Evolutionary conservation across 2,888 invertebrate genomes (phyloP), one percentile per base, ranked within the genome.

Genomic region (Hydroisotoma schaefferi): DNA sequence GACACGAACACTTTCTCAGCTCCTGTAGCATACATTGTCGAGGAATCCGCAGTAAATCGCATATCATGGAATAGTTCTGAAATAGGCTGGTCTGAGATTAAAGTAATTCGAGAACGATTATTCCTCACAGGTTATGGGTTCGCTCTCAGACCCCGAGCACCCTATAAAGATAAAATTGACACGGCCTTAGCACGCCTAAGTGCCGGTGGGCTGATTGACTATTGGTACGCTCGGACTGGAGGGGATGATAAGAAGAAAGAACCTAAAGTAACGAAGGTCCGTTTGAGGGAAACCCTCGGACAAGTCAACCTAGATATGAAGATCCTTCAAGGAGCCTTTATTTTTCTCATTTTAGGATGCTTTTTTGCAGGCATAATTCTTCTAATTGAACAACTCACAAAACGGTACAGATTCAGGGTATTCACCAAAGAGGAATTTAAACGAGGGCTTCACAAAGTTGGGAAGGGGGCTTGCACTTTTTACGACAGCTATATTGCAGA

Each of bases 321-420:
- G 38, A 57, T 70, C 2, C 44, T 70, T 4, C 65, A 66, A 37
- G 70, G 70, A 6, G 70, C 70, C 25, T 70, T 70, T 49, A 61
- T 70, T n/a, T 68, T 70, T 29, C 46, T 70, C 4, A 22, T 67
- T 33, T 55, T 70, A 37, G 70, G 70, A 2, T 63, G 63, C 18
- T 49, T 26, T n/a, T 18, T 65, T 10, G 62, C 58, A 2, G 52
- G 33, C 10, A 1, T 67, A 2, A 57, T 63, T 40, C 55, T 70
- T 37, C 58, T 54, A 1, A 3, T 62, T 22, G 67, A 70, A 40
- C 63, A 66, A 18, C 44, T 67, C 10, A 61, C 55, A 2, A 63
- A 53, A 10, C 54, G 60, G 6, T 70, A 66, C 28, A 59, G 37
- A 8, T 70, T 70, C 47, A 55, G 66, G 20, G 61, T 70, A 23